Base-by-base conservation (phyloP, 2,113 vertebrate genomes). In the Leucosticte australis region DNA sequence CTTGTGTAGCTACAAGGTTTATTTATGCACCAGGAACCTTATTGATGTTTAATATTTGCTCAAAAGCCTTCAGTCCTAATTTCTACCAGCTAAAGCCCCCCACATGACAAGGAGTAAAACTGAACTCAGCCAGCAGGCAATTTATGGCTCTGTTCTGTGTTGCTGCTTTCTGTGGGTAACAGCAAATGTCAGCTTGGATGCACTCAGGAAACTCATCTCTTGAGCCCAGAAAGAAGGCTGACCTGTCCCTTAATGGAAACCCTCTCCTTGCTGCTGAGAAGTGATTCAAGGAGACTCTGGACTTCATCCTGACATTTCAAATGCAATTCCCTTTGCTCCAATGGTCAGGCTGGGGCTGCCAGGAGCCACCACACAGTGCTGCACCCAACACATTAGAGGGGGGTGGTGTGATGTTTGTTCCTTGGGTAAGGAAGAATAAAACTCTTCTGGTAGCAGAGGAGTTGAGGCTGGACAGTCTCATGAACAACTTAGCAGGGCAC, bases 241-340 rank as follows among this genome's bases (percentile, higher is more conserved):
- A 91, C 69, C 78, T 94, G 37, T 28, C 27, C 73, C 76, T 62
- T 89, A 65, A 89, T 71, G 76, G 65, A 91, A 95, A 71, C 52
- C 37, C 56, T 91, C 53, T 83, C 27, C 55, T 89, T 69, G 59
- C 76, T 92, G 47, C 50, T 78, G 62, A 81, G 71, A 87, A 87
- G 56, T 26, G 52, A 73, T 87, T 90, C 55, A 70, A 59, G 63
- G 75, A 85, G 55, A 83, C 77, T 84, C 59, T 81, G 87, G 67
- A 69, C 59, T 96, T 94, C 53, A 77, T 30, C 69, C 90, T 87
- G 94, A n/a, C 59, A 78, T 97, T 97, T 95, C 67, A 77, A 59
- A 95, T 30, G 44, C 73, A 20, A 86, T 89, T 71, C 59, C 65
- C 47, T 90, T 41, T 71, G 57, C 52, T 90, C 26, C 77, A 5